Base-by-base conservation (phyloP, 2,888 invertebrate species). In the Calliscelio sp. region DNA sequence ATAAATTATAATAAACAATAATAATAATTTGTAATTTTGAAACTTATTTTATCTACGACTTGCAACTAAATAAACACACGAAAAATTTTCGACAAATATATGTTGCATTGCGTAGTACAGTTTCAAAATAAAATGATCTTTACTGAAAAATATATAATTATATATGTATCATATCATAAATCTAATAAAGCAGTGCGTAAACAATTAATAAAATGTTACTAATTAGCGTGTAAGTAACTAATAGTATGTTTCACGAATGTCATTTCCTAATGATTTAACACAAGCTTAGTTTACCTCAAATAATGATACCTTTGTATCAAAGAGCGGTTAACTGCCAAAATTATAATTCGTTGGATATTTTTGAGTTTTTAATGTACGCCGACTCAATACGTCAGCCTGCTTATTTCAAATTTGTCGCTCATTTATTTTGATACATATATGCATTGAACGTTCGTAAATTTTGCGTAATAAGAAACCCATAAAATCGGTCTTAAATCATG, bases 341-440 rank as follows among this genome's bases (percentile, higher is more conserved):
- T 74, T 68, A 74, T 59, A 74, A 63, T 74, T 44, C 66, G 53
- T 51, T 25, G 59, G 61, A 59, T 74, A 81, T 80, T 81, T 81
- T 74, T 59, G 59, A 68, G 73, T 59, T 41, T 61, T 74, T 68
- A 59, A 74, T 68, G 49, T 24, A 25, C 55, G 28, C 16, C 22
- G 38, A 3, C 46, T 25, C 44, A 44, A 61, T 63, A 53, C 20
- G 11, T 49, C 51, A 63, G 35, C 10, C 41, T 24, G 41, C 59
- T 73, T 66, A 68, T 74, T 74, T 59, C 32, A 59, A 55, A 63
- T 73, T 66, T 73, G 73, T 59, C 66, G 73, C 28, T 80, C 28
- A 80, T 65, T 80, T 80, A 65, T 66, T 57, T 16, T 4, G 18
- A 66, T 73, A 32, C 16, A 41, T 66, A 59, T 66, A 53, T 53